Evolutionary conservation across 2,113 vertebrate species (phyloP).

Genomic region (Dicentrarchus labrax): DNA sequence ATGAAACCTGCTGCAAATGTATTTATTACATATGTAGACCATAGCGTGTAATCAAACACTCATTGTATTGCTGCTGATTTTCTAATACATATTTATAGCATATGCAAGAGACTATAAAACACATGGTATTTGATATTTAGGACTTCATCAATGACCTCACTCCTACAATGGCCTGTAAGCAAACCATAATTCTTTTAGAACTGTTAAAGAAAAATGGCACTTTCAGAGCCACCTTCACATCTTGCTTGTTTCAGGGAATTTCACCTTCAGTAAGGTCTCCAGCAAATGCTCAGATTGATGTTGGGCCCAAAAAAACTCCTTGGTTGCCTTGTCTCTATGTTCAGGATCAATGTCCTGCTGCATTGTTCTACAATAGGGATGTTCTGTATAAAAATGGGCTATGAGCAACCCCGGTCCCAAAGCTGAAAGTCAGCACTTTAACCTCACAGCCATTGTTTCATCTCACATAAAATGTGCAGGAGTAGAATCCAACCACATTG

Average conservation of each 20-base stretch:
- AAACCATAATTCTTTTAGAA: neutral
- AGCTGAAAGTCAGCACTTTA: constrained; percentile 26
- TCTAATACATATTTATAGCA: neutral
- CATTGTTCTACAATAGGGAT: neutral
- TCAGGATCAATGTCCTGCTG: constrained; percentile 26
- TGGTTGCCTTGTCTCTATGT: constrained; percentile 2
- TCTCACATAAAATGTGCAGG: constrained; percentile 28
- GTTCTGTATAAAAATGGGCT: neutral
- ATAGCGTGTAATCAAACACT: neutral
- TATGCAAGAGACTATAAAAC: neutral
- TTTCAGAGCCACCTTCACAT: neutral
- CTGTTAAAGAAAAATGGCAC: neutral
- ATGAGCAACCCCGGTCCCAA: neutral
- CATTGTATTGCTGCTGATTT: neutral
- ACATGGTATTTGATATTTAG: neutral
- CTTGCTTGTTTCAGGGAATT: neutral
- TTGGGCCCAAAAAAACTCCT: neutral
- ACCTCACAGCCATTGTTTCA: constrained; percentile 30
- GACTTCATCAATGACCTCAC: constrained; percentile 1
- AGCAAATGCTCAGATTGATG: neutral
- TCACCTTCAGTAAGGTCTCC: neutral
- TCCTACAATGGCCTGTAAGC: neutral
- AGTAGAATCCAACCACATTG: constrained; percentile 23
- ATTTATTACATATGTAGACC: neutral
- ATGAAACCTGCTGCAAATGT: neutral